These are phyloP conservation scores for Leptinotarsa tumamoca DNA, from an alignment of 2,888 invertebrate genomes.

Conservation along the genomic window DNA sequence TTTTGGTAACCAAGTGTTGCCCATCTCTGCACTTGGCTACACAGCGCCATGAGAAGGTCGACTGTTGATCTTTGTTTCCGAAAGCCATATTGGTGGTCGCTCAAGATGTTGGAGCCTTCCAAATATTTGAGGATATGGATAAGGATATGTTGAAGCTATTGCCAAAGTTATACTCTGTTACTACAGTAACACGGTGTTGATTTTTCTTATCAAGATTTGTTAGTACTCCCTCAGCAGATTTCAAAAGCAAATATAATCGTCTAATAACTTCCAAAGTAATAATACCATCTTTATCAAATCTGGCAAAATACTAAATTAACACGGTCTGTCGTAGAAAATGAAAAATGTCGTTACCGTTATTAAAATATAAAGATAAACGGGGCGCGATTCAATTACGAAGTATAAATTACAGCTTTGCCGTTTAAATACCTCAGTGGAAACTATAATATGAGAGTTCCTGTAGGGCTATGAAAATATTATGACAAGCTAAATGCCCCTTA, in stretches of 20 bases:
- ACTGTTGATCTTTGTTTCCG: no score
- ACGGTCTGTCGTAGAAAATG: background rate
- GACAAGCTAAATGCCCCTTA: constrained; percentile 53
- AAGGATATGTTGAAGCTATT: no score
- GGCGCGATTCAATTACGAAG: constrained; percentile 37
- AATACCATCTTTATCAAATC: constrained; percentile 4
- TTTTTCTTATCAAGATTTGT: no score
- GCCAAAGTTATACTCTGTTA: no score
- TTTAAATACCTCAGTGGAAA: constrained; percentile 44
- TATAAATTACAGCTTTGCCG: constrained; percentile 36
- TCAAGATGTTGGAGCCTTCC: no score
- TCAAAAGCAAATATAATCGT: background rate
- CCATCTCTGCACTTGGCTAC: no score
- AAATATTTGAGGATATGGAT: no score
- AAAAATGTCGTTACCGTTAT: constrained; percentile 31
- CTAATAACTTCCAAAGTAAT: background rate
- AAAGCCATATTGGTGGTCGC: no score
- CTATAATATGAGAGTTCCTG: constrained; percentile 46
- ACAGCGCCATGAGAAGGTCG: no score
- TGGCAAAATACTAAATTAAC: constrained; percentile 4
- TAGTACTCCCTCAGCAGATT: no score
- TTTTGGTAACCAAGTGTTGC: no score
- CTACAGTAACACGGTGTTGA: no score
- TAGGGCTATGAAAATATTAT: constrained; percentile 53
- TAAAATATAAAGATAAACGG: constrained; percentile 32